These are phyloP conservation scores for Nilaparvata lugens DNA, from an alignment of 1,140 invertebrate genomes.

Conservation along the genomic window DNA sequence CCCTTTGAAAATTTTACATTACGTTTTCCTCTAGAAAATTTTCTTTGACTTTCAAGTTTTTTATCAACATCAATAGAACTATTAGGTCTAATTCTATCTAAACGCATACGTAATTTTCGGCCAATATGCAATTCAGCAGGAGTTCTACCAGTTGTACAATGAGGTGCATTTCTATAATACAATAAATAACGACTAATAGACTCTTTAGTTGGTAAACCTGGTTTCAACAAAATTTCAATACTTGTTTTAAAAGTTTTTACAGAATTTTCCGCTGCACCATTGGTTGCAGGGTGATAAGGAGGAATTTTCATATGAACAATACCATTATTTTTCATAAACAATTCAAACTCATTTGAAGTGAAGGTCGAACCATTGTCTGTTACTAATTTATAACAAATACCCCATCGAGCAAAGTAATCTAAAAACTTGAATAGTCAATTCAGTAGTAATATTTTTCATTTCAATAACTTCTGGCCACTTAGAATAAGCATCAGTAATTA, in stretches of 20 bases:
- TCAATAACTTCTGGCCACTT: constrained; percentile 38
- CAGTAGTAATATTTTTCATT: constrained; percentile 5
- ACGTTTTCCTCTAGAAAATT: not conserved
- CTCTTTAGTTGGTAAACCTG: not conserved
- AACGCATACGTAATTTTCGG: constrained; percentile 15
- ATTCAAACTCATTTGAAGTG: constrained; percentile 4
- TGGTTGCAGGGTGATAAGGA: constrained; percentile 19
- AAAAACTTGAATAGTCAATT: constrained; percentile 15
- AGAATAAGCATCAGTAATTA: constrained; percentile 38
- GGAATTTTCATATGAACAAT: no score
- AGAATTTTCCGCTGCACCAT: constrained; percentile 29
- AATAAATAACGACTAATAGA: not conserved
- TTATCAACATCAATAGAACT: no score
- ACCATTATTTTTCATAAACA: no score
- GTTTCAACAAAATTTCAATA: not conserved
- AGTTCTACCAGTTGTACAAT: constrained; percentile 14
- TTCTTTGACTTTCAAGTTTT: not conserved
- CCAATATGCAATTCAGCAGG: constrained; percentile 19
- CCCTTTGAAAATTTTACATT: constrained; percentile 7
- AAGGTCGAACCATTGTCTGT: constrained; percentile 30
- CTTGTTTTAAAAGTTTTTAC: constrained; percentile 14
- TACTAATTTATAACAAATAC: constrained; percentile 24
- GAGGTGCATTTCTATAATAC: constrained; percentile 10
- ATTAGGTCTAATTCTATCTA: not conserved
- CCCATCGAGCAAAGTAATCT: constrained; percentile 24